Evolutionary conservation across 2,797 vertebrate genomes (phyloP), one percentile per base, ranked within the genome.

Genomic region (Tiaroga cobitis): DNA sequence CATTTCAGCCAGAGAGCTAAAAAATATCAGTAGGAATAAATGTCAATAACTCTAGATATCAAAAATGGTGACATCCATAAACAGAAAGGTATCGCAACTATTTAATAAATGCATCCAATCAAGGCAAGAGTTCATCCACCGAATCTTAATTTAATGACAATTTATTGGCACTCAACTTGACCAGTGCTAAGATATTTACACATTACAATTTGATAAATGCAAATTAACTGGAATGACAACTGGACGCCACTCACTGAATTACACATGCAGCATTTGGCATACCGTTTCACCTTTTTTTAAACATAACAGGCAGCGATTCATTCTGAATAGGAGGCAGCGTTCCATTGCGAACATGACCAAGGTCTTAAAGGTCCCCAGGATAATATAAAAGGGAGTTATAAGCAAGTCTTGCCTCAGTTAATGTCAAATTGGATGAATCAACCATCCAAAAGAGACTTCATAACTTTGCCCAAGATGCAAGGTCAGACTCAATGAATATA

Each of bases 361-460:
- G 59, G 77, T 67, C 61, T 80, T 49, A 29, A 41, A 21, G n/a
- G 49, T 41, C 56, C 61, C 21, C 65, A 63, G 69, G 54, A 82
- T 82, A 61, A 61, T 73, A 43, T 46, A 63, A 73, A 61, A 56
- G 29, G 39, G 26, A 69, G 51, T 54, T 51, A 67, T 37, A 83
- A 32, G 29, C 70, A 73, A 83, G 56, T 49, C 56, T 54, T 11
- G 32, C 82, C 72, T 83, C 56, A 83, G 81, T 63, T 75, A 37
- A 76, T 83, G 81, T 83, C 72, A 83, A 76, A 67, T 34, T 76
- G 43, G 43, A 67, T 83, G 32, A 67, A 61, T 68, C 34, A 75
- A 76, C 41, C 21, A 37, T 83, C 59, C 43, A 77, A 75, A 83
- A 72, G 51, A 59, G 80, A 65, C 59, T 63, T 83, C 19, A 34